Conservation (phyloP, 2,888 invertebrate genomes). For the Heliconius hortense region DNA sequence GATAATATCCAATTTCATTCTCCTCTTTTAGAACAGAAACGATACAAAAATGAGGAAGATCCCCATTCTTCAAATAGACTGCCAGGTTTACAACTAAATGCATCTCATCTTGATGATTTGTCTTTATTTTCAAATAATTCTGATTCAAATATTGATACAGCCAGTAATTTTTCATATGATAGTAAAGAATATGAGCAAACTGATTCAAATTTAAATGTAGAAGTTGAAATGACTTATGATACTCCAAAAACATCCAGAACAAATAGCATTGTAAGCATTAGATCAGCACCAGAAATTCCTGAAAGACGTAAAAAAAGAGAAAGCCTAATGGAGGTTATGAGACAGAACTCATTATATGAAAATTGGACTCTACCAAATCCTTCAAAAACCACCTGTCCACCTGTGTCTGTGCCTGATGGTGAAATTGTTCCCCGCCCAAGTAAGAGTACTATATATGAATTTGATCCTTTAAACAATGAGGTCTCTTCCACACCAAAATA, state of each 20-base stretch:
- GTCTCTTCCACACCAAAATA: conserved; percentile 55
- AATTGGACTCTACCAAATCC: conserved; percentile 65
- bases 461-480: conserved; percentile 83
- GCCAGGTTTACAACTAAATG: conserved; percentile 59
- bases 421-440: conserved; percentile 57
- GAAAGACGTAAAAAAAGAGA: conserved; percentile 60
- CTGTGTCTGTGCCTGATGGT: conserved; percentile 38
- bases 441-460: conserved; percentile 86
- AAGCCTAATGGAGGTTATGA: conserved; percentile 56
- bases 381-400: conserved; percentile 43
- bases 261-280: conserved; percentile 61
- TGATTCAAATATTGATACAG: conserved; percentile 63
- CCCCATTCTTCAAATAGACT: conserved; percentile 43
- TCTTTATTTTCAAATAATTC: conserved; percentile 70
- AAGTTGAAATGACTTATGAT: conserved; percentile 65
- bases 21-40: conserved; percentile 77
- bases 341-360: conserved; percentile 70
- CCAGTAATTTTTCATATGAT: conserved; percentile 66
- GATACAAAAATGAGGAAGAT: conserved; percentile 53
- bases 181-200: conserved; percentile 58
- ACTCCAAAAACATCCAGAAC: conserved; percentile 64
- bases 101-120: conserved; percentile 63
- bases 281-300: conserved; percentile 63
- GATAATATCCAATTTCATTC: conserved; percentile 85
- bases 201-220: conserved; percentile 48